These are phyloP conservation scores for Horisme vitalbata DNA, from an alignment of 2,888 invertebrate species.

Conservation along the genomic window DNA sequence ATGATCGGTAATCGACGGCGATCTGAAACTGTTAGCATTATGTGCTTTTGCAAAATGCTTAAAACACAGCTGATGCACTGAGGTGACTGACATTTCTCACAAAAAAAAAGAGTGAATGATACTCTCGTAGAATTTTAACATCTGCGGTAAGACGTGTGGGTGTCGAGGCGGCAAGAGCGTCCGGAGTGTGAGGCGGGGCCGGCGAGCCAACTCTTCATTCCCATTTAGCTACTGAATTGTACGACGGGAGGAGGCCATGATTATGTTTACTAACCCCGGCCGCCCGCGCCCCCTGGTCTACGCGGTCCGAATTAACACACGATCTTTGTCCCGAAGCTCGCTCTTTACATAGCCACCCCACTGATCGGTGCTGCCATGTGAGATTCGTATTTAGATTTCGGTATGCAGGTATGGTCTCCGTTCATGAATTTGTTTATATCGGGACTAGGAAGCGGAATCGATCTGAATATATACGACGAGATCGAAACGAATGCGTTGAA, in stretches of 20 bases:
- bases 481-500: slow-evolving; percentile 21
- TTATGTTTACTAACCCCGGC: slow-evolving; percentile 77
- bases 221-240: slow-evolving; percentile 79
- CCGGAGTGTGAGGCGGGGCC: slow-evolving; percentile 56
- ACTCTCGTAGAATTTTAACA: slow-evolving; percentile 48
- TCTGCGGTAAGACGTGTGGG: slow-evolving; percentile 67
- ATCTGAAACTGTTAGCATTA: neutral
- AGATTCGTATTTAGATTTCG: slow-evolving; percentile 39
- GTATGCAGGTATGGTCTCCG: slow-evolving; percentile 32
- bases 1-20: neutral
- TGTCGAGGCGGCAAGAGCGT: slow-evolving; percentile 55
- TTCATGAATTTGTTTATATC: slow-evolving; percentile 31
- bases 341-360: slow-evolving; percentile 45
- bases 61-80: neutral
- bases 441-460: slow-evolving; percentile 29
- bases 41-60: neutral
- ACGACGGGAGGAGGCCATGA: slow-evolving; percentile 75
- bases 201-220: slow-evolving; percentile 72
- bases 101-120: slow-evolving; percentile 3
- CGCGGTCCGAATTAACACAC: slow-evolving; percentile 76
- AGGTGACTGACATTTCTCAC: slow-evolving; percentile 1
- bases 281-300: slow-evolving; percentile 63
- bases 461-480: slow-evolving; percentile 18
- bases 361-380: slow-evolving; percentile 49
- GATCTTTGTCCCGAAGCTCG: slow-evolving; percentile 68